These are phyloP conservation scores for Rhabdomys dilectus DNA, from an alignment of 2,113 vertebrate genomes.

Conservation along the genomic window DNA sequence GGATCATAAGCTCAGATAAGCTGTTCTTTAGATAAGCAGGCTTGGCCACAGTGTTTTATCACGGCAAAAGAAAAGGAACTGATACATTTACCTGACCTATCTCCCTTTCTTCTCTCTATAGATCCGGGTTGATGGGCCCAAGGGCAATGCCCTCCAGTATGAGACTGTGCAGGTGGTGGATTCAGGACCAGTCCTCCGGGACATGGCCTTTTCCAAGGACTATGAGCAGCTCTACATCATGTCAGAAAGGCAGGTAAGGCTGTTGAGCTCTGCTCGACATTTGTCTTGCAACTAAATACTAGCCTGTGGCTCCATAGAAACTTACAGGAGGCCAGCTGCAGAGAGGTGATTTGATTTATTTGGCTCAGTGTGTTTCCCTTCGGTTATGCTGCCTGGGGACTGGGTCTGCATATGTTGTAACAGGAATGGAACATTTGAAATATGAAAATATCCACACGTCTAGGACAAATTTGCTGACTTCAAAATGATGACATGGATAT, in stretches of 20 bases:
- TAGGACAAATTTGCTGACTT: slow-evolving; percentile 40
- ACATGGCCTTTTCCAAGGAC: slow-evolving; percentile 97
- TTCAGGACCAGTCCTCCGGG: slow-evolving; percentile 92
- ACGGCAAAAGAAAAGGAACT: background rate
- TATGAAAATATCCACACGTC: slow-evolving; percentile 25
- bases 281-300: slow-evolving; percentile 48
- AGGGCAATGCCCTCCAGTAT: slow-evolving; percentile 92
- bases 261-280: background rate
- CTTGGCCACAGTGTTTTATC: background rate
- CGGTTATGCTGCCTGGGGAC: slow-evolving; percentile 5
- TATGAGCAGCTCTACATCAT: slow-evolving; percentile 96
- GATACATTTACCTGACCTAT: background rate
- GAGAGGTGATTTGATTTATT: slow-evolving; percentile 57
- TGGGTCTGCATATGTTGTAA: background rate
- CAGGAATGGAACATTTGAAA: slow-evolving; percentile 17
- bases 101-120: slow-evolving; percentile 77
- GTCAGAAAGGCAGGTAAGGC: slow-evolving; percentile 97
- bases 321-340: slow-evolving; percentile 7
- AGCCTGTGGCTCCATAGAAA: slow-evolving; percentile 8
- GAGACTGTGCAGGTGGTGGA: slow-evolving; percentile 96
- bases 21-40: background rate
- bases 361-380: slow-evolving; percentile 34
- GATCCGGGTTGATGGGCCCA: slow-evolving; percentile 96
- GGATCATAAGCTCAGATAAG: background rate
- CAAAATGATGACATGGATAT: background rate